phyloP scores from a whole-genome alignment of 64 coral and sea anemone species.

The Actinia tenebrosa region DNA sequence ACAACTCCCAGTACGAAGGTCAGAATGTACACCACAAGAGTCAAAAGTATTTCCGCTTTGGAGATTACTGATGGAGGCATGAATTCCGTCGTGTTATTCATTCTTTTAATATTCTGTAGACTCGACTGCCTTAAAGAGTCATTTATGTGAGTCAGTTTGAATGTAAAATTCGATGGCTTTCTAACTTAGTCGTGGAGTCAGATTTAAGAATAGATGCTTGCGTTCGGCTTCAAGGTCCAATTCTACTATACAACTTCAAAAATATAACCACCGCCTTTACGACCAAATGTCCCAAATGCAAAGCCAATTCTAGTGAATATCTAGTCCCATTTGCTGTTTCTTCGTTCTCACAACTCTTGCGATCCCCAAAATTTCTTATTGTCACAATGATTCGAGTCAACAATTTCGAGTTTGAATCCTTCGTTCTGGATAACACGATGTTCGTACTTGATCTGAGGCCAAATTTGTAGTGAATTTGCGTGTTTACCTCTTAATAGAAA shows the following conservation, averaged over 20 bases:
- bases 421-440: neutral
- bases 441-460: neutral
- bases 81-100: neutral
- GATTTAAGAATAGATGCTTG: neutral
- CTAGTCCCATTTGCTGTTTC: no score
- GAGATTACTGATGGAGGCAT: neutral
- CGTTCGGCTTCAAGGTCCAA: neutral
- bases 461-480: neutral
- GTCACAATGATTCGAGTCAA: no score
- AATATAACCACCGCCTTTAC: no score
- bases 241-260: no score
- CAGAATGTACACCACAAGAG: conserved; percentile 58
- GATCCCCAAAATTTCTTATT: no score
- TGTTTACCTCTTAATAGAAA: neutral
- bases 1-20: conserved; percentile 65
- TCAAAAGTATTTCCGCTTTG: conserved; percentile 9
- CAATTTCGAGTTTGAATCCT: no score
- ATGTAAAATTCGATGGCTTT: neutral
- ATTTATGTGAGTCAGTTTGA: neutral
- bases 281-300: no score
- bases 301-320: no score
- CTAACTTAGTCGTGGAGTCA: neutral
- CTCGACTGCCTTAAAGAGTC: neutral
- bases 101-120: neutral
- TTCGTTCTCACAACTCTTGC: no score